These are phyloP conservation scores for Petrophora chlorosata DNA, from an alignment of 2,888 invertebrate genomes.

Conservation along the genomic window DNA sequence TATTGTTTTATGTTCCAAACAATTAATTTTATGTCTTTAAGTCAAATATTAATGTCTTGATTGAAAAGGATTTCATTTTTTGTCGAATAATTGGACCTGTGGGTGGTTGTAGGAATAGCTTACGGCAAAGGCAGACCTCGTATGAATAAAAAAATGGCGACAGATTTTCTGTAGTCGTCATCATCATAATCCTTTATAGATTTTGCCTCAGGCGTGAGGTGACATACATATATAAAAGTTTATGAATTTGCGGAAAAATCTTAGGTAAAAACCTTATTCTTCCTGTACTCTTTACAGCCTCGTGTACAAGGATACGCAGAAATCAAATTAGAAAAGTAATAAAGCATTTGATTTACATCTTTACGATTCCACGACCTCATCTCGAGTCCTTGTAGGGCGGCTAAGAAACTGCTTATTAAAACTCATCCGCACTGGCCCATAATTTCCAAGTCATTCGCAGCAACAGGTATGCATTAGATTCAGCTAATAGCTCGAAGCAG, in stretches of 20 bases:
- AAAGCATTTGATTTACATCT: no score
- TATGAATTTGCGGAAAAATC: no score
- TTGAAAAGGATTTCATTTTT: constrained; percentile 20
- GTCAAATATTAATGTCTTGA: constrained; percentile 20
- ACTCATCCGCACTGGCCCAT: neutral
- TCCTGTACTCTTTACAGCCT: no score
- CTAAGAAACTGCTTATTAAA: no score
- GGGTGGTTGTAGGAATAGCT: constrained; percentile 8
- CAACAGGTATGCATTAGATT: neutral
- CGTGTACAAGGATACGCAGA: no score
- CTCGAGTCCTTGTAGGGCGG: no score
- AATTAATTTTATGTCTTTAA: constrained; percentile 27
- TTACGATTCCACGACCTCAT: no score
- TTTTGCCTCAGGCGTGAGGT: neutral
- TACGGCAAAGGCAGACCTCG: no score
- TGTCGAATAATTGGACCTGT: constrained; percentile 7
- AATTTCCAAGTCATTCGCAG: neutral
- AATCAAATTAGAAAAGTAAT: no score
- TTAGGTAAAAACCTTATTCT: no score
- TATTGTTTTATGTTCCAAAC: constrained; percentile 26
- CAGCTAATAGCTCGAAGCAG: constrained; percentile 6
- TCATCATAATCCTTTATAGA: neutral
- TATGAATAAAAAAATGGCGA: no score
- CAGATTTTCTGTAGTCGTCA: no score
- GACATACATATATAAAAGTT: neutral